phyloP scores from a whole-genome alignment of 2,113 vertebrate genomes.

The Struthidea cinerea region DNA sequence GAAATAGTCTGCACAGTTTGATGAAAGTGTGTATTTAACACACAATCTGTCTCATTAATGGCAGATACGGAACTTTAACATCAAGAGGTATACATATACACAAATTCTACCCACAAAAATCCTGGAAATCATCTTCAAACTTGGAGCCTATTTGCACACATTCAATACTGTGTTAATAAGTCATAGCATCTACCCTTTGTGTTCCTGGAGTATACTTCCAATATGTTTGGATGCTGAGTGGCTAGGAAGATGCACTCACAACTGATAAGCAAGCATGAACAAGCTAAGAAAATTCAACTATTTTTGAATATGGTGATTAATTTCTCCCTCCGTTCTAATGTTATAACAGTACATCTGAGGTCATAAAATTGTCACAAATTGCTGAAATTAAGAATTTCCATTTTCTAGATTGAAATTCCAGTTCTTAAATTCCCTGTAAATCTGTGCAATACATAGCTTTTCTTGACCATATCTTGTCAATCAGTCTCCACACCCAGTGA shows the following conservation, averaged over 20 bases:
- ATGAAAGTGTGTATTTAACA: background rate
- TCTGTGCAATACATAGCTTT: background rate
- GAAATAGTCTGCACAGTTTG: background rate
- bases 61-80: background rate
- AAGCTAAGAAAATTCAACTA: background rate
- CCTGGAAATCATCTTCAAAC: background rate
- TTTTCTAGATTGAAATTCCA: background rate
- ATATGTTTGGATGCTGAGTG: background rate
- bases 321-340: background rate
- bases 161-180: background rate
- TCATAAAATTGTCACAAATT: background rate
- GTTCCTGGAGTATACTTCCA: background rate
- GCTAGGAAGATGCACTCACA: background rate
- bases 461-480: background rate
- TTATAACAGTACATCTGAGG: background rate
- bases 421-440: background rate
- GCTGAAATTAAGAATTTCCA: background rate
- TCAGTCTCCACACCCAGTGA: background rate
- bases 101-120: background rate
- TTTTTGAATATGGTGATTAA: background rate
- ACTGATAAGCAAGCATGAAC: background rate
- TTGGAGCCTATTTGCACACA: background rate
- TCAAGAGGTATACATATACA: background rate
- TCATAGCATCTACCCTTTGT: background rate
- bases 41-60: background rate